Percentiles rank a stretch among this genome's conserved stretches.
Conservation (phyloP, 1,140 invertebrate genomes). For the Bilobella aurantiaca region DNA sequence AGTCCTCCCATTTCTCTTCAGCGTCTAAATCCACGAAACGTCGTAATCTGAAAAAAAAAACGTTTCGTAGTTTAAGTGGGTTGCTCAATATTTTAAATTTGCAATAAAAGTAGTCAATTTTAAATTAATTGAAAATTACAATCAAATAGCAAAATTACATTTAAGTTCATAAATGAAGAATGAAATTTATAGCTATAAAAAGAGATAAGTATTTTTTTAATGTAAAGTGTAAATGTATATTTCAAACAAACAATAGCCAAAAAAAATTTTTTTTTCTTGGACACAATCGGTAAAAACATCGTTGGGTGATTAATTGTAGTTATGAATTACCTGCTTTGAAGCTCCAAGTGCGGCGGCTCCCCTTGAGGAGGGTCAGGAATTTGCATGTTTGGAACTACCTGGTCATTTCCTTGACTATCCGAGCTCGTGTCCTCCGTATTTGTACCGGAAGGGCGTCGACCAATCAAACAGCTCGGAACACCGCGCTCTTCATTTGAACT, state of each 20-base stretch:
- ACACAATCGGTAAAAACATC: background rate
- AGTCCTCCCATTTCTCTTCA: slow-evolving; percentile 12
- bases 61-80: too few relatives aligned
- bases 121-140: too few relatives aligned
- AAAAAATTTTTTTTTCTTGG: too few relatives aligned
- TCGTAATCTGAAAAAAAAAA: slow-evolving; percentile 10
- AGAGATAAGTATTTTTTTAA: too few relatives aligned
- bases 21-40: slow-evolving; percentile 17
- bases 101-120: background rate
- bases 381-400: slow-evolving; percentile 9
- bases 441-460: slow-evolving; percentile 24
- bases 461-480: slow-evolving; percentile 28
- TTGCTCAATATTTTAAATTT: too few relatives aligned
- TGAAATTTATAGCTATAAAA: too few relatives aligned
- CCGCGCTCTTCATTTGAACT: slow-evolving; percentile 29
- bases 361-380: slow-evolving; percentile 28
- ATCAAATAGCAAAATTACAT: too few relatives aligned
- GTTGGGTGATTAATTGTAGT: background rate
- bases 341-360: slow-evolving; percentile 27
- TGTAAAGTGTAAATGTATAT: too few relatives aligned
- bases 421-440: slow-evolving; percentile 31
- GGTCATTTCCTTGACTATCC: slow-evolving; percentile 22
- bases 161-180: too few relatives aligned
- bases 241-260: too few relatives aligned
- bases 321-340: slow-evolving; percentile 22